Percentiles rank a stretch among this genome's conserved stretches.
Conservation (phyloP, 2,797 vertebrate genomes). For the Rhinogobio ventralis region DNA sequence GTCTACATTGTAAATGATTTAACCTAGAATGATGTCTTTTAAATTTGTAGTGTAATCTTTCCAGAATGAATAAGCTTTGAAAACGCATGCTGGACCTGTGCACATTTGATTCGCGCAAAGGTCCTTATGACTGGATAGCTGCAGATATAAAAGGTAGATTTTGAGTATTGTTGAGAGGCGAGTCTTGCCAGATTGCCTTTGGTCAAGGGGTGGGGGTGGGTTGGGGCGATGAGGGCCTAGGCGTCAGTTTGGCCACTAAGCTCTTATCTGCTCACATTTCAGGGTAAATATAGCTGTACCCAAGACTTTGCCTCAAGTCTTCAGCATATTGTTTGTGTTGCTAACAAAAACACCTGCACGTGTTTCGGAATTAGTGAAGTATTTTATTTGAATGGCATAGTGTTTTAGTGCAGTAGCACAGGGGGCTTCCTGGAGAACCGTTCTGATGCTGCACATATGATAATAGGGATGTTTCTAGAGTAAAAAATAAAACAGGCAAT, state of each 20-base stretch:
- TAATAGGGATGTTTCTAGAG: background rate
- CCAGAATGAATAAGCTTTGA: background rate
- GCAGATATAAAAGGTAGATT: constrained; percentile 9
- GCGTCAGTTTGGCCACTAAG: constrained; percentile 68
- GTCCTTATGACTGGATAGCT: background rate
- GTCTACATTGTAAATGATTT: background rate
- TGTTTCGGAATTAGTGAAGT: background rate
- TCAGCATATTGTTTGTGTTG: constrained; percentile 46
- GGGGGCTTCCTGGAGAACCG: background rate
- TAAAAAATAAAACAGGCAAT: background rate
- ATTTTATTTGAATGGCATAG: background rate
- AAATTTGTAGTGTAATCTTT: constrained; percentile 1
- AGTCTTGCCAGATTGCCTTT: constrained; percentile 29
- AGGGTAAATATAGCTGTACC: constrained; percentile 76
- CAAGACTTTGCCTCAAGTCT: constrained; percentile 57
- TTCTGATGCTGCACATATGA: background rate
- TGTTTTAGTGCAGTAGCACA: background rate
- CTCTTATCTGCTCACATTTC: constrained; percentile 79
- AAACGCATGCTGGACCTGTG: background rate
- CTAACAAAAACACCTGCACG: constrained; percentile 17
- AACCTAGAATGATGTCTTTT: background rate
- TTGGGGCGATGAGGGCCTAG: constrained; percentile 40
- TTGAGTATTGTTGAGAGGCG: constrained; percentile 25
- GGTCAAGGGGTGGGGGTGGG: constrained; percentile 29
- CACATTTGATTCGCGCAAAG: background rate